phyloP scores from a whole-genome alignment of 2,113 vertebrate species.

The Tyrannus savana region DNA sequence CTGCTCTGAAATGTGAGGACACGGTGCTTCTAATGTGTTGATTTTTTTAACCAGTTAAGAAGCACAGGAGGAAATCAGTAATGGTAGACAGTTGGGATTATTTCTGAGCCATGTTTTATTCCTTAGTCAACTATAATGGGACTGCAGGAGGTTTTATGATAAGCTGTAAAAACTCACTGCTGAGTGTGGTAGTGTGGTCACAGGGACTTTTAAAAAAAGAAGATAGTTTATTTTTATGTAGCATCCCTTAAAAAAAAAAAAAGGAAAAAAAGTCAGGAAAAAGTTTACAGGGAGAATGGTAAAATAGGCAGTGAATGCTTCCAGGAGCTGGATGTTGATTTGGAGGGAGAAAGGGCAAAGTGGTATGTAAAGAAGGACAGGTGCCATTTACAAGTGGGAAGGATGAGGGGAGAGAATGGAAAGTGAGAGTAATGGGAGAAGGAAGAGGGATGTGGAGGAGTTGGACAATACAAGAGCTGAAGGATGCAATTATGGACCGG shows the following conservation, averaged over 20 bases:
- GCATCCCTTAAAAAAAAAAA: background rate
- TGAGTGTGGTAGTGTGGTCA: conserved; percentile 27
- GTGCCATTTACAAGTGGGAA: background rate
- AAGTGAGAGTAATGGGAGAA: conserved; percentile 15
- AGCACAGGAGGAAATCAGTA: conserved; percentile 4
- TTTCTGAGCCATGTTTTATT: conserved; percentile 42
- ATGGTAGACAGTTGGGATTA: conserved; percentile 3
- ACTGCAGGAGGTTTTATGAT: conserved; percentile 60
- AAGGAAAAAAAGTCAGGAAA: background rate
- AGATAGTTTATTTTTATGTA: conserved; percentile 60
- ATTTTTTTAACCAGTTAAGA: background rate
- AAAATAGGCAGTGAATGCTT: background rate
- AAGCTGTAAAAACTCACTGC: conserved; percentile 50
- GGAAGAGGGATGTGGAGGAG: background rate
- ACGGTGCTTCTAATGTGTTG: background rate
- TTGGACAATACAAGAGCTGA: background rate
- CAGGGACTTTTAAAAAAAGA: conserved; percentile 6
- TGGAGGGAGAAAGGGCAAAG: background rate
- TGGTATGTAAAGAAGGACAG: background rate
- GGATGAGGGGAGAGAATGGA: background rate
- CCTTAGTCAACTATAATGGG: conserved; percentile 47
- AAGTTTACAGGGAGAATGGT: background rate
- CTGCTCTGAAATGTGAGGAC: background rate
- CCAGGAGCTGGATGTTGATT: background rate
- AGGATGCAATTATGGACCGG: background rate